Evolutionary conservation across 2,797 vertebrate genomes (phyloP).

Genomic region (Glossophaga mutica): DNA sequence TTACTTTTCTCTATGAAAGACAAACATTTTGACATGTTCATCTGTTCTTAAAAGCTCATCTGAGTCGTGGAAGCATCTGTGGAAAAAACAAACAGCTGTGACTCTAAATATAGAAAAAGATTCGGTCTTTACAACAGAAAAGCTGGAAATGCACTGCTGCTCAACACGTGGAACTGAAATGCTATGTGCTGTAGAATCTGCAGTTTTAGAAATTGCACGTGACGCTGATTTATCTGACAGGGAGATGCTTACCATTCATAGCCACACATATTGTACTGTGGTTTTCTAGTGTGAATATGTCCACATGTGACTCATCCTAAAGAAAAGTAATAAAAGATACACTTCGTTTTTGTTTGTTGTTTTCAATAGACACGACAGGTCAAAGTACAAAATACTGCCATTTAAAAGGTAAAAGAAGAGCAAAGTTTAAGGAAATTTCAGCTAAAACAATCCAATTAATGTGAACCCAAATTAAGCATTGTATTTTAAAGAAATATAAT

Average conservation of each 20-base stretch:
- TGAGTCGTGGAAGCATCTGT: constrained; percentile 34
- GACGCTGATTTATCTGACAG: neutral
- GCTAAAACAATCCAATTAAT: neutral
- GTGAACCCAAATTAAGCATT: neutral
- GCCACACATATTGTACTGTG: neutral
- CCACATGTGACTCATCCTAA: neutral
- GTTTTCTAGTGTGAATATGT: neutral
- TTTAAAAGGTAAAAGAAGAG: neutral
- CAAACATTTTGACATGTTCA: constrained; percentile 42
- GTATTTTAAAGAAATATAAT: neutral
- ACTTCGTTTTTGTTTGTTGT: neutral
- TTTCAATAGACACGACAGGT: neutral
- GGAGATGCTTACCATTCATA: constrained; percentile 32
- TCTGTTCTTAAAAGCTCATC: constrained; percentile 46
- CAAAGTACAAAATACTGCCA: neutral
- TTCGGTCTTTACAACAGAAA: constrained; percentile 26
- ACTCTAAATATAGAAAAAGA: constrained; percentile 44
- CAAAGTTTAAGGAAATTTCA: neutral
- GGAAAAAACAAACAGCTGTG: constrained; percentile 64
- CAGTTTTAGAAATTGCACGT: constrained; percentile 56
- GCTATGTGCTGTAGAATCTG: constrained; percentile 42
- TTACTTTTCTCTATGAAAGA: constrained; percentile 36
- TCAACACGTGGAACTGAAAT: constrained; percentile 33
- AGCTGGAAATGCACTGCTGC: neutral
- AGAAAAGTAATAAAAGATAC: neutral